A percentile compares a stretch with the other conserved stretches of the same genome.
Evolutionary conservation across 2,797 vertebrate genomes (phyloP).

Genomic region (Myotis myotis): DNA sequence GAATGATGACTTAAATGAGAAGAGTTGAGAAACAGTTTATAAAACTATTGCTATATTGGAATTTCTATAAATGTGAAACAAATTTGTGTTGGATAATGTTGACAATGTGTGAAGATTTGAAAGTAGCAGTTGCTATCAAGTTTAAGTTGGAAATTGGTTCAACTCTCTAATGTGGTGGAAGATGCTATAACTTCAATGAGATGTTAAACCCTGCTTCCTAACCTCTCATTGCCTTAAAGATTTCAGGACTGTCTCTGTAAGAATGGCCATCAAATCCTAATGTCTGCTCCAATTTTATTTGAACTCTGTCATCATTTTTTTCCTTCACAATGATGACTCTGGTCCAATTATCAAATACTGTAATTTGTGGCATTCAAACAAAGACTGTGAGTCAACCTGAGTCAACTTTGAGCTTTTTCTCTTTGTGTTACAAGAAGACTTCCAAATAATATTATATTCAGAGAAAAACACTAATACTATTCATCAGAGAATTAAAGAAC

Average conservation of each 20-base stretch:
- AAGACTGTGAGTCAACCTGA: neutral
- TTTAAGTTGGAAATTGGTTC: neutral
- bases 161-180: neutral
- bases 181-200: neutral
- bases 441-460: neutral
- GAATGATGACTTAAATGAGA: neutral
- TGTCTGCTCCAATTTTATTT: neutral
- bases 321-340: neutral
- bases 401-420: neutral
- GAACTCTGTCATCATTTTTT: neutral
- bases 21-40: neutral
- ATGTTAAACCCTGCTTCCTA: neutral
- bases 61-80: slow-evolving; percentile 27
- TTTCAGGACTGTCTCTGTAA: neutral
- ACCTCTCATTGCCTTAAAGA: neutral
- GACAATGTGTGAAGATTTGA: neutral
- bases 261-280: neutral
- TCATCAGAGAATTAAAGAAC: neutral
- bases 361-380: neutral
- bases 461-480: slow-evolving; percentile 7
- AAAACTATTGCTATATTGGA: neutral
- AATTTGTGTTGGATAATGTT: neutral
- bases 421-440: neutral
- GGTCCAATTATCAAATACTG: neutral
- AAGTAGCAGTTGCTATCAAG: neutral